Conservation (phyloP, 2,113 vertebrate species). For the Lonchura striata region DNA sequence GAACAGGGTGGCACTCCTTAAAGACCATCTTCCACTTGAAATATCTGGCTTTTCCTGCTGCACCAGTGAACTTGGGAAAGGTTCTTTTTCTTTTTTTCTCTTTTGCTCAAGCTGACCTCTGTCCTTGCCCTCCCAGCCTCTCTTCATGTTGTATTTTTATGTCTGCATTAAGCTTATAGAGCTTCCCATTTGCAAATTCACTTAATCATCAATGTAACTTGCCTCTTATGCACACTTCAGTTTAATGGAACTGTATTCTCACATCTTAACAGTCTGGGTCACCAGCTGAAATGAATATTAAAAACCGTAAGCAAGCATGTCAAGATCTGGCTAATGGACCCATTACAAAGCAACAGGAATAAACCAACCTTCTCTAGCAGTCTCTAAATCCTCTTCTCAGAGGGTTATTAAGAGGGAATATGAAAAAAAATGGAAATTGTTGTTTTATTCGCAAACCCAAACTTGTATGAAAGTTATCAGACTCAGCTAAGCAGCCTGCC, state of each 20-base stretch:
- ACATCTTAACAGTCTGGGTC: neutral
- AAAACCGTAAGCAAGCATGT: neutral
- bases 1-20: neutral
- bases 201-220: neutral
- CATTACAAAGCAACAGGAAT: neutral
- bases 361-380: neutral
- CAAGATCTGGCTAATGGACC: neutral
- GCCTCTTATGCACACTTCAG: neutral
- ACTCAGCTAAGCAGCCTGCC: neutral
- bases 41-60: neutral
- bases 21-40: neutral
- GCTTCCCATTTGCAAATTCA: neutral
- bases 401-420: neutral
- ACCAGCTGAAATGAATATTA: neutral
- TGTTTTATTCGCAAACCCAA: neutral
- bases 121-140: neutral
- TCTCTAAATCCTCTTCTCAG: neutral
- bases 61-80: neutral
- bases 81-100: neutral
- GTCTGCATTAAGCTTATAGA: neutral
- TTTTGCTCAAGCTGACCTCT: neutral
- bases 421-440: neutral
- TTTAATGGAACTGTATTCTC: conserved; percentile 29
- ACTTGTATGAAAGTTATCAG: neutral
- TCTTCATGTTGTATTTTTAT: neutral